Percentiles rank a stretch among this genome's conserved stretches.
phyloP scores from a whole-genome alignment of 2,113 vertebrate species.

The Ptilonorhynchus violaceus region DNA sequence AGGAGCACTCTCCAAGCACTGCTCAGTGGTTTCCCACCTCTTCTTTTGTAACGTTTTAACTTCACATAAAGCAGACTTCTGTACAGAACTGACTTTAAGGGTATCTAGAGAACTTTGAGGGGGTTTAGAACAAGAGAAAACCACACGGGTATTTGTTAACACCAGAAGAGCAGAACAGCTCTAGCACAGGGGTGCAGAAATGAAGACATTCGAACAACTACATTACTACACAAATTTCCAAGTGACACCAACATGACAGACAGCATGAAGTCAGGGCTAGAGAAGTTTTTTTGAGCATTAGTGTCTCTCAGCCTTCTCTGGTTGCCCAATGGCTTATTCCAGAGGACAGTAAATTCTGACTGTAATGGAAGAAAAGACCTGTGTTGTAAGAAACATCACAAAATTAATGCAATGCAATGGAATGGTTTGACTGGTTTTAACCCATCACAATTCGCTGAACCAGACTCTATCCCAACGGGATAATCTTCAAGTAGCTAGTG shows the following conservation, averaged over 20 bases:
- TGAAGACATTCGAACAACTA: neutral
- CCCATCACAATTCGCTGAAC: neutral
- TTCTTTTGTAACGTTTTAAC: too few relatives aligned
- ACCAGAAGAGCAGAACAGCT: neutral
- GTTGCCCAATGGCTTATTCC: neutral
- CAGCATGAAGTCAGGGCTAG: neutral
- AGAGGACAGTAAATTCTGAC: neutral
- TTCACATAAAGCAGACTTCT: neutral
- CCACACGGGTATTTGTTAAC: neutral
- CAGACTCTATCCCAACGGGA: neutral
- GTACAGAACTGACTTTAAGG: neutral
- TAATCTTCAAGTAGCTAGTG: neutral
- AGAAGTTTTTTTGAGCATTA: neutral
- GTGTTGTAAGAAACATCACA: neutral
- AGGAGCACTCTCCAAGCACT: neutral
- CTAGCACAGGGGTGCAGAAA: neutral
- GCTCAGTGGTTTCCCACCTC: neutral
- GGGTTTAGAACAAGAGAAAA: neutral
- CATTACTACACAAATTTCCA: neutral
- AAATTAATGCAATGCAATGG: neutral
- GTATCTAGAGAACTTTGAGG: neutral
- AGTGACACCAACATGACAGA: neutral
- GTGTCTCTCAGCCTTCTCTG: neutral
- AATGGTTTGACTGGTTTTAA: neutral
- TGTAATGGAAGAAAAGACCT: neutral